Percentiles rank a stretch among this genome's conserved stretches.
phyloP scores from a whole-genome alignment of 2,797 vertebrate genomes.

The Pangasius sanitwongsei region DNA sequence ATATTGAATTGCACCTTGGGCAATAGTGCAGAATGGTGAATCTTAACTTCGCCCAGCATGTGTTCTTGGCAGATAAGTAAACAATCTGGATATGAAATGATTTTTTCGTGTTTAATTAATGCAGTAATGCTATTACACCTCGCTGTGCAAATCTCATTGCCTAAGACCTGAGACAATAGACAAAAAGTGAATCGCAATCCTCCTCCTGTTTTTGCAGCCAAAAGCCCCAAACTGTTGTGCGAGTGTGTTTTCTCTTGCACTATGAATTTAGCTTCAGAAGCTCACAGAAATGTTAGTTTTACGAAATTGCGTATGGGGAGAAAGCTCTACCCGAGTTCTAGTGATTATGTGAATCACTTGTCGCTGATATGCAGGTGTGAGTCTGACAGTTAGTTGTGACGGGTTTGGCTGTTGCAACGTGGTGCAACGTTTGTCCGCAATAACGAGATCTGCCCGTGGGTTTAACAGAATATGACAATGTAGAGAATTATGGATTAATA shows the following conservation, averaged over 20 bases:
- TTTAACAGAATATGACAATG: constrained; percentile 5
- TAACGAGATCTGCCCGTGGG: constrained; percentile 48
- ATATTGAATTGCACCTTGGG: constrained; percentile 95
- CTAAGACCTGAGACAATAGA: constrained; percentile 74
- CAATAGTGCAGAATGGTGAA: constrained; percentile 94
- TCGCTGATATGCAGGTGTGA: constrained; percentile 45
- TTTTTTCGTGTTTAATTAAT: constrained; percentile 89
- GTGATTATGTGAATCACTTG: constrained; percentile 55
- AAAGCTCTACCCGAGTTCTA: constrained; percentile 52
- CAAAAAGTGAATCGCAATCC: constrained; percentile 74
- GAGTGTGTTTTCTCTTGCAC: constrained; percentile 74
- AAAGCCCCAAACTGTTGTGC: constrained; percentile 71
- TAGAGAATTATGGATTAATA: not conserved
- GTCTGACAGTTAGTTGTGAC: constrained; percentile 58
- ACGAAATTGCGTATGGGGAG: not conserved
- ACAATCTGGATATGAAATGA: constrained; percentile 98
- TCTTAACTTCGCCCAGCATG: constrained; percentile 95
- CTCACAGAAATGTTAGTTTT: not conserved
- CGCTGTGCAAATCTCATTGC: constrained; percentile 89
- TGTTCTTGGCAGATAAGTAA: constrained; percentile 99
- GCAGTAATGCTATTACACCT: constrained; percentile 91
- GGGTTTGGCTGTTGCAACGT: constrained; percentile 53
- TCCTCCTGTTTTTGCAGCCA: constrained; percentile 63
- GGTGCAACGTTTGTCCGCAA: constrained; percentile 24
- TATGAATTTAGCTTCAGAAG: constrained; percentile 56